Evolutionary conservation across 2,797 vertebrate genomes (phyloP), one percentile per base, ranked within the genome.

Genomic region (Xenopus petersii): DNA sequence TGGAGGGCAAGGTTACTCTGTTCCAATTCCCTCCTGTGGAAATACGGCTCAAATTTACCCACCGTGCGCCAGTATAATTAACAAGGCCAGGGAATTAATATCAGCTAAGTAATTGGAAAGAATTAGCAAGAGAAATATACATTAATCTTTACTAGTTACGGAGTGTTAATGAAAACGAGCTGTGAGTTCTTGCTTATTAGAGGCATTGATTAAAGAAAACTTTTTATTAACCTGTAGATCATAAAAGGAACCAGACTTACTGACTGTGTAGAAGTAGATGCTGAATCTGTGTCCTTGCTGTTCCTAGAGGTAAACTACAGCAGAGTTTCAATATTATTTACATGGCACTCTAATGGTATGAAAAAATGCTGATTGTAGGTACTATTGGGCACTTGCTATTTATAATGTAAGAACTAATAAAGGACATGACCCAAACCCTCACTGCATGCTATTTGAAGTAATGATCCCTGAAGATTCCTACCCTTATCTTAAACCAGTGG

Each of bases 81-180:
- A 93, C 91, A 88, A 92, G 90, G 91, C 87, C 84, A 87, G 89
- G 90, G 91, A 88, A 92, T 93, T 93, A 92, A 92, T 91, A 93
- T 92, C 90, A 91, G 90, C 91, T 86, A 88, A 90, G 90, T 90
- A 90, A 92, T 93, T 93, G 92, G 90, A 90, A 93, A 92, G 90
- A 92, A 91, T 91, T 90, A 89, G 88, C 89, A 91, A 85, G 90
- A 92, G 89, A 93, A 93, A 92, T 91, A 88, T 87, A 88, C 92
- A 93, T 94, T 94, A 94, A 94, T 95, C 93, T 93, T 92, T 84
- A 81, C 85, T 88, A 87, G 89, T 93, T 94, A 92, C 89, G 87
- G 86, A 64, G 82, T 85, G 89, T 86, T 94, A 95, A 94, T 92
- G 90, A 93, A 93, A 93, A 93, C 91, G 90, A 91, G 85, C 85